Conservation (phyloP, 2,113 vertebrate species). For the Hoplias malabaricus region DNA sequence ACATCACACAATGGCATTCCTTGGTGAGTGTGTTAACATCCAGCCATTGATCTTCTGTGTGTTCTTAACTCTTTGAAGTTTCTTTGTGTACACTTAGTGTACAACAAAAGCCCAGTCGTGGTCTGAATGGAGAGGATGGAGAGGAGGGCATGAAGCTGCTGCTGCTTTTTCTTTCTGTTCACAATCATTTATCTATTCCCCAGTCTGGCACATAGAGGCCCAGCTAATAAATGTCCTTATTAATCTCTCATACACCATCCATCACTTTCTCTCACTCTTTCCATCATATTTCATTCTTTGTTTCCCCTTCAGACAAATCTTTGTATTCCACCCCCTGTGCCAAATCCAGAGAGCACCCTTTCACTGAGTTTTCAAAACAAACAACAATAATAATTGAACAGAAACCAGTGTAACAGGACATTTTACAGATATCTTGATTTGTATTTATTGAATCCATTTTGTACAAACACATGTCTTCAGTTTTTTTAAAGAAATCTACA, state of each 20-base stretch:
- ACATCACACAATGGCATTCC: constrained; percentile 1
- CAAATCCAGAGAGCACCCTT: no score
- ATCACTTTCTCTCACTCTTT: constrained; percentile 12
- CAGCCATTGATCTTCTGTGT: not conserved
- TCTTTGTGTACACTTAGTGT: not conserved
- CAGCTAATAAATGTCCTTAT: constrained; percentile 68
- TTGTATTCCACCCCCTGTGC: not conserved
- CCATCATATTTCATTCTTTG: constrained; percentile 7
- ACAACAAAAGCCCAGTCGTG: constrained; percentile 6
- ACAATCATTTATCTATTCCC: constrained; percentile 71
- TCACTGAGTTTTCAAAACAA: no score
- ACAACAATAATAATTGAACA: no score
- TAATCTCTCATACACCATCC: constrained; percentile 50
- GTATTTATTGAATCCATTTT: no score
- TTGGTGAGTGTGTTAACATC: not conserved
- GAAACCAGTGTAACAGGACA: no score
- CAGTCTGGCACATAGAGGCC: constrained; percentile 64
- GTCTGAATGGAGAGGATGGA: not conserved
- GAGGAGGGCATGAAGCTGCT: not conserved
- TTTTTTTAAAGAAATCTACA: no score
- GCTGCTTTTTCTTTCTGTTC: constrained; percentile 39
- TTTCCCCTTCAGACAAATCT: not conserved
- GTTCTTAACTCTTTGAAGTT: not conserved
- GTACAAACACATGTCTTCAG: no score
- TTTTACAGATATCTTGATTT: no score